Base-by-base conservation (phyloP, 2,888 invertebrate genomes). In the Euplexia lucipara region DNA sequence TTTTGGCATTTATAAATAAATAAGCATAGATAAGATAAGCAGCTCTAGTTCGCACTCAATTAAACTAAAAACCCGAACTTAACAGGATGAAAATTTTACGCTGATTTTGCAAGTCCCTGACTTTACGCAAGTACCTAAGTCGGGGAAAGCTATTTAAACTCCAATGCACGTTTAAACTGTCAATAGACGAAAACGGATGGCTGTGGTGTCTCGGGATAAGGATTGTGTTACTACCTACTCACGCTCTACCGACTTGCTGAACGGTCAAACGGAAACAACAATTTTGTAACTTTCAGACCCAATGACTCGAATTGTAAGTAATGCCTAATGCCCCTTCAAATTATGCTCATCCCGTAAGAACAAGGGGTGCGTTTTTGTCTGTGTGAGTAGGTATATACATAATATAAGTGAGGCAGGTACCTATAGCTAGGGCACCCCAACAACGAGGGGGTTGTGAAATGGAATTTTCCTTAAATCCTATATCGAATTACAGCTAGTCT, bases 91-190 rank as follows among this genome's bases (percentile, higher is more conserved):
- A n/a, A n/a, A n/a, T 45, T 26, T n/a, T 26, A 20, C 34, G 34
- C 39, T 52, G 68, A 68, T 41, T 51, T 52, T 20, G 51, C 26
- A 51, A 14, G 9, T 41, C 32, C 34, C 9, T 44, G 41, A 42
- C 39, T 32, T 20, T 44, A 65, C 58, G 26, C 45, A 49, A 49
- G n/a, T 42, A 56, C 8, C 16, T 22, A 20, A 35, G 35, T 35
- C 32, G 32, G 16, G 34, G 26, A 26, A 32, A 41, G n/a, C 39
- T 45, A 49, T 70, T 68, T 57, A 48, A 42, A 14, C 49, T 41
- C 10, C 48, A 58, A 41, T 48, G 49, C 72, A 72, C 63, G 72
- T 72, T 32, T 60, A 57, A 75, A 66, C 61, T 45, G 66, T 47
- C 69, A 61, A 59, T 64, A 61, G 41, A 58, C 44, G 20, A 67